phyloP scores from a whole-genome alignment of 2,888 invertebrate species.

The Erebia ligea region DNA sequence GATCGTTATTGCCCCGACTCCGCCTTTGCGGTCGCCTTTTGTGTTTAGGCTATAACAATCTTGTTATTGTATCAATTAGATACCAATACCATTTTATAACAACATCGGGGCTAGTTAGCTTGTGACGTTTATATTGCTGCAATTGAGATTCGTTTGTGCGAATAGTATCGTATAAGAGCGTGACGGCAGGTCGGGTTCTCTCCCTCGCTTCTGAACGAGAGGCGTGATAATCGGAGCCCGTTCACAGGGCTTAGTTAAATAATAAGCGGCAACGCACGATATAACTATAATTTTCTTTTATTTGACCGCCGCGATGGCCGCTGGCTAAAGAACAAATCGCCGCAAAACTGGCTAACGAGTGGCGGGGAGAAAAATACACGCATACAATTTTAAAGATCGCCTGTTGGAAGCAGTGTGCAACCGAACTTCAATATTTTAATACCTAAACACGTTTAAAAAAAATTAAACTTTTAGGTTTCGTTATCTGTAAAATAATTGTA shows the following conservation, averaged over 20 bases:
- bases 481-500: neutral
- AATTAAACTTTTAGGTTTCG: neutral
- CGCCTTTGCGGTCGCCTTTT: conserved; percentile 78
- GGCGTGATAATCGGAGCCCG: conserved; percentile 69
- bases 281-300: conserved; percentile 79
- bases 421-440: neutral
- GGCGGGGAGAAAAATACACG: conserved; percentile 58
- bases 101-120: conserved; percentile 69
- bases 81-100: conserved; percentile 66
- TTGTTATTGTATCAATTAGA: conserved; percentile 80
- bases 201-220: conserved; percentile 44
- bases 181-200: conserved; percentile 25
- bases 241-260: conserved; percentile 78
- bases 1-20: conserved; percentile 76
- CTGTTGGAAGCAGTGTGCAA: conserved; percentile 27
- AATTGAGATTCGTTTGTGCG: conserved; percentile 57
- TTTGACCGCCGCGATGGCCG: conserved; percentile 67
- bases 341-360: conserved; percentile 74
- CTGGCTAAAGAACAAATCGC: conserved; percentile 61
- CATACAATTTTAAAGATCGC: conserved; percentile 56
- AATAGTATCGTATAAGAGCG: conserved; percentile 48
- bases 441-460: neutral
- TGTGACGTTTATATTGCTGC: conserved; percentile 48
- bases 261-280: conserved; percentile 74
- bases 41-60: conserved; percentile 75